Evolutionary conservation across 2,888 invertebrate species (phyloP), one percentile per base, ranked within the genome.

Genomic region (Desoria tigrina): DNA sequence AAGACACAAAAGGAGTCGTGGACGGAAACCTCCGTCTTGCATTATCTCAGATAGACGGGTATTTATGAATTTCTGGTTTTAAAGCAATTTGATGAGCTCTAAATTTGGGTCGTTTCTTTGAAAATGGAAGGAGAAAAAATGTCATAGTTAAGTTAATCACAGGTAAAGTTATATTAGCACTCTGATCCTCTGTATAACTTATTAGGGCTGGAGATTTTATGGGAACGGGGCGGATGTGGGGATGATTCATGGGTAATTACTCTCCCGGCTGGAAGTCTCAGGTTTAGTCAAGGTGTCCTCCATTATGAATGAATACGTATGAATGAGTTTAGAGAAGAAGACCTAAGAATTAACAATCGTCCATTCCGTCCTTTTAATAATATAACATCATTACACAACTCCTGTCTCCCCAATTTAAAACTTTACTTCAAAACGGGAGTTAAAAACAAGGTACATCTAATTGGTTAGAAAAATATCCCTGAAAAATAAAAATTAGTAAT

Each of bases 231-330:
- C 71, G 75, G 73, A 73, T 73, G 73, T 71, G 60, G 59, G 69
- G 72, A 73, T 75, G 75, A 75, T 75, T 73, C 75, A 75, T 75
- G 75, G 74, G 75, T 75, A 75, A 75, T 75, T 75, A 75, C 75
- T 72, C 73, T 75, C 75, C 65, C 75, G 55, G 69, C 65, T 73
- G 73, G 75, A 71, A 61, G 69, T 68, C 73, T 71, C 56, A 66
- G 69, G 69, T 71, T 71, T 71, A 71, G 65, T 71, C 70, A 68
- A 68, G 70, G 70, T 71, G 70, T 67, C 67, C 65, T 39, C 39
- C 21, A 26, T 65, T 67, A 64, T 62, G 65, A 65, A 67, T 65
- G 67, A 67, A 65, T 49, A 55, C 51, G 58, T 60, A 66, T 64
- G 69, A 69, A 64, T 57, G 57, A 57, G 57, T 42, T 42, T 57